Evolutionary conservation across 2,797 vertebrate species (phyloP).

Genomic region (Hoplostethus mediterraneus): DNA sequence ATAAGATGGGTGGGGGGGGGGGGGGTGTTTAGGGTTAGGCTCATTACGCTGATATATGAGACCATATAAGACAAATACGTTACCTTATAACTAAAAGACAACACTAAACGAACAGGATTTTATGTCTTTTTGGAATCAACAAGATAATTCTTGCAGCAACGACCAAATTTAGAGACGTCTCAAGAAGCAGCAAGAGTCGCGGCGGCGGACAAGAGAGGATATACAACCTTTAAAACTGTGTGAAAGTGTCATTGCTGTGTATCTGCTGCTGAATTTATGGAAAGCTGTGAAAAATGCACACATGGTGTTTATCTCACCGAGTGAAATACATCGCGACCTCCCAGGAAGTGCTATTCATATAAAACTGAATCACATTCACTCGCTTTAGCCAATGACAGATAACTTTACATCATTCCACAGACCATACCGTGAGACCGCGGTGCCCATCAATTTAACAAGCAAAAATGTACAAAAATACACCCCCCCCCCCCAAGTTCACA

Average conservation of each 20-base stretch:
- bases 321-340: constrained; percentile 76
- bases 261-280: constrained; percentile 58
- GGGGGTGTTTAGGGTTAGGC: constrained; percentile 1
- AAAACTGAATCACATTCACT: constrained; percentile 77
- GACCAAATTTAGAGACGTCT: not conserved
- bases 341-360: constrained; percentile 78
- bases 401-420: constrained; percentile 78
- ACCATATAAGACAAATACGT: constrained; percentile 50
- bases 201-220: constrained; percentile 13
- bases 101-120: constrained; percentile 27
- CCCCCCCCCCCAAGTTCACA: constrained; percentile 59
- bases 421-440: constrained; percentile 79
- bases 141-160: not conserved
- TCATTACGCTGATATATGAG: constrained; percentile 68
- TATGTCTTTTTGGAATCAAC: constrained; percentile 25
- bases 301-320: constrained; percentile 75
- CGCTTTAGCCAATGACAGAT: constrained; percentile 75
- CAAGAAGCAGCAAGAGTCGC: not conserved
- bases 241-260: constrained; percentile 41
- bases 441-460: constrained; percentile 77
- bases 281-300: constrained; percentile 69
- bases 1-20: constrained; percentile 42
- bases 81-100: constrained; percentile 26
- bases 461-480: constrained; percentile 71
- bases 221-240: constrained; percentile 21